These are phyloP conservation scores for Heteropelma amictum DNA, from an alignment of 2,888 invertebrate species.

Conservation along the genomic window DNA sequence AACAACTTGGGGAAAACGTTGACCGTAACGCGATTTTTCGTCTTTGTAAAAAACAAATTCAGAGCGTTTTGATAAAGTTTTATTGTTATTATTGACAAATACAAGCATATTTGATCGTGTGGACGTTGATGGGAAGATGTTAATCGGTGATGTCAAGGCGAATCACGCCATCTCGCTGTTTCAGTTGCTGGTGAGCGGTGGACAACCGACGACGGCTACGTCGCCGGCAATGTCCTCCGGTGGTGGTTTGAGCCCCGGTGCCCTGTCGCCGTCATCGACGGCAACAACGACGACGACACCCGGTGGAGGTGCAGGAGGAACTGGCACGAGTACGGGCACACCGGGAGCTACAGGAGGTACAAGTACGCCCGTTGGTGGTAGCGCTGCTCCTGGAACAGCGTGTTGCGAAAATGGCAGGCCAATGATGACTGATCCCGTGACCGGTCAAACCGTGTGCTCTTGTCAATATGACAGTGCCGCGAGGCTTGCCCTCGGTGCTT, in stretches of 20 bases:
- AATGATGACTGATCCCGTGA: constrained; percentile 94
- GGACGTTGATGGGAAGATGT: constrained; percentile 45
- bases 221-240: constrained; percentile 88
- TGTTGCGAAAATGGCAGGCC: constrained; percentile 96
- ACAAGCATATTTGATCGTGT: no score
- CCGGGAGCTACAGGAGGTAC: constrained; percentile 72
- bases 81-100: no score
- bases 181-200: constrained; percentile 87
- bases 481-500: constrained; percentile 89
- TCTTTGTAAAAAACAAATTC: no score
- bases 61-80: no score
- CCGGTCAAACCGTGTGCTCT: constrained; percentile 95
- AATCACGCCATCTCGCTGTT: constrained; percentile 69
- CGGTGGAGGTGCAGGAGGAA: constrained; percentile 65
- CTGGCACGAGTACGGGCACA: constrained; percentile 66
- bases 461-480: constrained; percentile 94
- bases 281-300: constrained; percentile 77
- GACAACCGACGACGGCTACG: constrained; percentile 85
- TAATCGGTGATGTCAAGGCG: constrained; percentile 56
- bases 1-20: no score
- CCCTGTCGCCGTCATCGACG: constrained; percentile 80
- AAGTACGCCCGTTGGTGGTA: constrained; percentile 80
- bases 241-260: constrained; percentile 86
- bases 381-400: constrained; percentile 76
- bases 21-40: no score